These are phyloP conservation scores for Meles meles DNA, from an alignment of 2,113 vertebrate species.

Conservation along the genomic window DNA sequence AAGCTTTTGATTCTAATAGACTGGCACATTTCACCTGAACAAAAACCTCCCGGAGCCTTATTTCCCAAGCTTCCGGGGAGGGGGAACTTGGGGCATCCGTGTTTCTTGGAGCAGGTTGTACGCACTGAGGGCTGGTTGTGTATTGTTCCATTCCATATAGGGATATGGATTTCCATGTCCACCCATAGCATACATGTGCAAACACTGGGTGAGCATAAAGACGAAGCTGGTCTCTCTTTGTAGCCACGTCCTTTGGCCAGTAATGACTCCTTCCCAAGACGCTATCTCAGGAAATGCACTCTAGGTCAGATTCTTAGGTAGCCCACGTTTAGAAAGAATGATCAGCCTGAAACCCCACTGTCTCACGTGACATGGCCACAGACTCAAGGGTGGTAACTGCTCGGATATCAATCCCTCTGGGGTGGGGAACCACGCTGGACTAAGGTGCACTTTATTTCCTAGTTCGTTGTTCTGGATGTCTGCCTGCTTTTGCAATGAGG, in stretches of 20 bases:
- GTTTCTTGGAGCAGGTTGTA: conserved; percentile 63
- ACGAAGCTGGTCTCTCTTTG: background rate
- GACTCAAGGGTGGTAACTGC: rapidly evolving
- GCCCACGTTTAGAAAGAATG: conserved; percentile 25
- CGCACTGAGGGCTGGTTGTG: conserved; percentile 71
- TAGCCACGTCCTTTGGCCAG: background rate
- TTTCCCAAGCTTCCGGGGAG: conserved; percentile 71
- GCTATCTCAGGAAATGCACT: conserved; percentile 13
- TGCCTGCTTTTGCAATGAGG: background rate
- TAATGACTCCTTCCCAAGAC: background rate
- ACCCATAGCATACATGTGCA: conserved; percentile 46
- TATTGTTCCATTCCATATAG: conserved; percentile 64
- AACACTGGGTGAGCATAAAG: conserved; percentile 63
- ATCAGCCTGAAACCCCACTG: background rate
- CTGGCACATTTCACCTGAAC: background rate
- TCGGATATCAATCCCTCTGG: background rate
- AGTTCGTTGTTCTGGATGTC: background rate
- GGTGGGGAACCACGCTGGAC: rapidly evolving
- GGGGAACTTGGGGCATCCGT: conserved; percentile 71
- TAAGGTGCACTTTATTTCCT: background rate
- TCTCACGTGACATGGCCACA: rapidly evolving
- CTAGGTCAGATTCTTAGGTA: conserved; percentile 7
- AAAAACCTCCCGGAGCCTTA: background rate
- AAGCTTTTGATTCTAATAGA: background rate
- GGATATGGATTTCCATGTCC: conserved; percentile 63